Evolutionary conservation across 2,888 invertebrate genomes (phyloP).

Genomic region (Polydrusus tereticollis): DNA sequence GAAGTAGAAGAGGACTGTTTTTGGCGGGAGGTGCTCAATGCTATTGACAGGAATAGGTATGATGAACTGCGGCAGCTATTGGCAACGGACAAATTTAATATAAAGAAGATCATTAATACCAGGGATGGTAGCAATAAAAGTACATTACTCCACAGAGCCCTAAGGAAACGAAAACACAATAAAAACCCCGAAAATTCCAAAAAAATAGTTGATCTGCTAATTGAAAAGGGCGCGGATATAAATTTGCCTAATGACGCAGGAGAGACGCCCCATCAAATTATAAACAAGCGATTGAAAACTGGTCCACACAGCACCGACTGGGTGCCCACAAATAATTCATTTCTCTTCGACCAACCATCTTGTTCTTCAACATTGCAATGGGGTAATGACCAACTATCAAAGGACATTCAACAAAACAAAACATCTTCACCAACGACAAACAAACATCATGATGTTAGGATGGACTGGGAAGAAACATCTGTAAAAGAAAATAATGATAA

Average conservation of each 20-base stretch:
- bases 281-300: background rate
- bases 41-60: background rate
- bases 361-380: background rate
- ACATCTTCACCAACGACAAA: background rate
- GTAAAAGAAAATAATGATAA: background rate
- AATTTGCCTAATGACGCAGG: background rate
- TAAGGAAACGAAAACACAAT: background rate
- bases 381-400: background rate
- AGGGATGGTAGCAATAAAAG: background rate
- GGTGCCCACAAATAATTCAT: background rate
- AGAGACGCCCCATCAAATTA: background rate
- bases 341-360: background rate
- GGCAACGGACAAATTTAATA: background rate
- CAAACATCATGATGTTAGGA: background rate
- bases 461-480: background rate
- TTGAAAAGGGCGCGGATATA: background rate
- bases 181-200: background rate
- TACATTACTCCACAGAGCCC: conserved; percentile 4
- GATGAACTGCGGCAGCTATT: background rate
- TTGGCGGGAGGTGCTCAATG: background rate
- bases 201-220: conserved; percentile 1
- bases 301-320: background rate
- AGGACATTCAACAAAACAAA: background rate
- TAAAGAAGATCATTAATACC: background rate
- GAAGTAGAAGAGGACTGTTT: background rate